Conservation (phyloP, 1,140 invertebrate genomes). For the Drosophila pandora region DNA sequence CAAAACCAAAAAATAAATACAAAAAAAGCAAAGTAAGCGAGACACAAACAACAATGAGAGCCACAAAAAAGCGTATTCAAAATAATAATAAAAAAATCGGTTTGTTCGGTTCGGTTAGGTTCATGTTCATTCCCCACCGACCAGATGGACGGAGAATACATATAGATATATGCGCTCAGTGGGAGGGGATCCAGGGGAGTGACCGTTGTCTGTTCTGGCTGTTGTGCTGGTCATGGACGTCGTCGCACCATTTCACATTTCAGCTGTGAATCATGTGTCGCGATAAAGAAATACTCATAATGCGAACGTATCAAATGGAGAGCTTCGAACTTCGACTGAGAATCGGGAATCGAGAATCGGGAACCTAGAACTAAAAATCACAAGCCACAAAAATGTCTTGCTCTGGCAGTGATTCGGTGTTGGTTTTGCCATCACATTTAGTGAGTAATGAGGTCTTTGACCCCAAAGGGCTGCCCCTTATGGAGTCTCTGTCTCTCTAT, state of each 20-base stretch:
- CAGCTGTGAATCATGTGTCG: constrained; percentile 68
- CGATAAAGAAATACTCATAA: constrained; percentile 69
- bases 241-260: constrained; percentile 60
- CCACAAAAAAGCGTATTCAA: constrained; percentile 76
- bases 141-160: constrained; percentile 14
- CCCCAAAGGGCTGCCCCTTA: constrained; percentile 28
- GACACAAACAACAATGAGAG: constrained; percentile 57
- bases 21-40: constrained; percentile 37
- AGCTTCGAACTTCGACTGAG: constrained; percentile 6
- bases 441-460: constrained; percentile 70
- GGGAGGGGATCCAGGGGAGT: constrained; percentile 6
- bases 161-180: constrained; percentile 1
- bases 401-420: constrained; percentile 28
- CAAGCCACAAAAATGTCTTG: constrained; percentile 65
- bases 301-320: constrained; percentile 14
- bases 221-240: constrained; percentile 77
- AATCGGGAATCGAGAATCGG: not conserved
- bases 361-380: constrained; percentile 43
- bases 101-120: constrained; percentile 15
- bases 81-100: constrained; percentile 72
- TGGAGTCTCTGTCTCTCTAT: too few relatives aligned
- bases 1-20: constrained; percentile 65
- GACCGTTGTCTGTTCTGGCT: constrained; percentile 35
- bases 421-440: constrained; percentile 39
- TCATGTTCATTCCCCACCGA: constrained; percentile 18